Conservation (phyloP, 2,797 vertebrate genomes). For the Oryzias sinensis region DNA sequence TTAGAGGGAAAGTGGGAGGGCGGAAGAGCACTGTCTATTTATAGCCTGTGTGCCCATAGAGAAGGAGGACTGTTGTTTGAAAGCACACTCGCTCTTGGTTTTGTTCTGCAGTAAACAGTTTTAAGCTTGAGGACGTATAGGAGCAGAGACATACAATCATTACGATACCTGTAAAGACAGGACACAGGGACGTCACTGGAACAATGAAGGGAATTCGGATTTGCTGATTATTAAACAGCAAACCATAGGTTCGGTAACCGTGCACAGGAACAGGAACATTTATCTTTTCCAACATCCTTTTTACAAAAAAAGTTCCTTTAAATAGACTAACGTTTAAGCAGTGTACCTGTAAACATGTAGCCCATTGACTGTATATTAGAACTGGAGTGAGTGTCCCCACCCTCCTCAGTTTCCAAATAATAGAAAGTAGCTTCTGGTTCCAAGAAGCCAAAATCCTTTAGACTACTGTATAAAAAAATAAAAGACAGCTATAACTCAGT, state of each 20-base stretch:
- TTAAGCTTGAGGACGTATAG: conserved; percentile 20
- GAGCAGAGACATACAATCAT: conserved; percentile 14
- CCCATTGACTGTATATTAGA: no score
- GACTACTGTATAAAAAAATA: no score
- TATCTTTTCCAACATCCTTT: conserved; percentile 4
- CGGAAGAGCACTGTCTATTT: conserved; percentile 72
- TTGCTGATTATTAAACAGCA: conserved; percentile 30
- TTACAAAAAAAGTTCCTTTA: conserved; percentile 20
- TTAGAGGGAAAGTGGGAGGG: conserved; percentile 44
- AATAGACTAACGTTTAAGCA: background rate
- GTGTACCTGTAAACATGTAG: no score
- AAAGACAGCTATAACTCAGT: no score
- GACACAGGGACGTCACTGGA: conserved; percentile 25
- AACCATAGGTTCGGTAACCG: conserved; percentile 40
- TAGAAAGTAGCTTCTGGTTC: no score
- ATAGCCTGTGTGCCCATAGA: conserved; percentile 64
- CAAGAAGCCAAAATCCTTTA: no score
- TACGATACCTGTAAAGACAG: conserved; percentile 17
- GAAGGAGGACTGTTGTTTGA: conserved; percentile 64
- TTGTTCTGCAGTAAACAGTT: conserved; percentile 49
- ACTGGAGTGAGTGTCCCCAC: no score
- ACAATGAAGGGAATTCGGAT: conserved; percentile 35
- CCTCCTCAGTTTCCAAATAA: no score
- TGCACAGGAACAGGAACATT: conserved; percentile 17
- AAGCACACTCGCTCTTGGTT: conserved; percentile 53